Evolutionary conservation across 2,113 vertebrate genomes (phyloP), one percentile per base, ranked within the genome.

Genomic region (Oenanthe melanoleuca): DNA sequence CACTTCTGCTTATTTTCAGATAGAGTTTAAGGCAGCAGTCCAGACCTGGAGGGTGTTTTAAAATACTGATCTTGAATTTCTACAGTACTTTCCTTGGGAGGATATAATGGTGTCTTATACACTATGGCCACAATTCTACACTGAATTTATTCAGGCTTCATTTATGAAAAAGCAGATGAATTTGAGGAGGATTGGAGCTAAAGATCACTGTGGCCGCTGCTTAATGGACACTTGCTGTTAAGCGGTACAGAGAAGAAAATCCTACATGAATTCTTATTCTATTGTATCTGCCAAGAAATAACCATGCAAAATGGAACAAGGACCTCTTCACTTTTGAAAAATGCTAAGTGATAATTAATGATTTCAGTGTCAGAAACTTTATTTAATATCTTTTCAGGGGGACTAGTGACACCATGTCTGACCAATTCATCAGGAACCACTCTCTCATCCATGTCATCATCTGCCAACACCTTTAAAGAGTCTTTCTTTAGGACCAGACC

Each of bases 1-100:
- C 75, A 92, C 75, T 90, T 94, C 93, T 83, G 90, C 93, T 94
- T 95, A 88, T 88, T 96, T 93, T 96, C 92, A 94, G 93, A 83
- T 40, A 61, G 90, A 79, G 61, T 94, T 93, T 93, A 92, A 89
- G 92, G 92, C 86, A 83, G 5, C 47, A 88, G 44, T 86, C 82
- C 90, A 96, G 72, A 83, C 61, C 88, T 92, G 64, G 64, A 90
- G 80, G 86, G 80, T 73, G 57, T 70, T 86, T 86, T 82, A 83
- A 89, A 96, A 84, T 45, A 83, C 31, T 11, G 59, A 57, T 86
- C 92, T 88, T 70, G n/a, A 88, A 90, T 90, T 92, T 92, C 88
- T 94, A 61, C 28, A 64, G 49, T 64, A 86, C 60, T 83, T 93
- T 84, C 84, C 47, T 45, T 69, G 67, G 33, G 37, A 78, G 49